Percentiles rank a stretch among this genome's conserved stretches.
Evolutionary conservation across 2,888 invertebrate genomes (phyloP).

Genomic region (Galerucella pusilla): DNA sequence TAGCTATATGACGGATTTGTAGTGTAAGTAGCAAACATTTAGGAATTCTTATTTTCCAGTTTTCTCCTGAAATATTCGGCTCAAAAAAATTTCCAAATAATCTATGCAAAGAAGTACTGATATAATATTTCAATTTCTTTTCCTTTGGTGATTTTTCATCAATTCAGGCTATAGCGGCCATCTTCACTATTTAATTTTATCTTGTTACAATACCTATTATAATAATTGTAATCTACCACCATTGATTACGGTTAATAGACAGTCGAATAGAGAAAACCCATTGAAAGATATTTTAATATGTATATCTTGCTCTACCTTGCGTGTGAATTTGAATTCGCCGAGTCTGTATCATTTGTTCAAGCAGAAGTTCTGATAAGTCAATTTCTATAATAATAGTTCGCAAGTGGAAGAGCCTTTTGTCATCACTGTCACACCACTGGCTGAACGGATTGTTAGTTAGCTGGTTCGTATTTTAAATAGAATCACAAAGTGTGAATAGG

Average conservation of each 20-base stretch:
- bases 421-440: constrained; percentile 24
- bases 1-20: no score
- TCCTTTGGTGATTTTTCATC: no score
- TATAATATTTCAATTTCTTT: no score
- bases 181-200: background rate
- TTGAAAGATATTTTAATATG: constrained; percentile 18
- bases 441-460: constrained; percentile 1
- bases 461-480: constrained; percentile 15
- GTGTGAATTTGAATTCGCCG: constrained; percentile 14
- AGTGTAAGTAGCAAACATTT: no score
- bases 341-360: constrained; percentile 32
- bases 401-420: constrained; percentile 33
- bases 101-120: no score
- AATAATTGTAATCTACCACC: constrained; percentile 1
- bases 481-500: constrained; percentile 21
- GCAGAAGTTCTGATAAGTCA: constrained; percentile 45
- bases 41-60: no score
- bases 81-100: no score
- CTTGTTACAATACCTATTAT: background rate
- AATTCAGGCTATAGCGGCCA: no score
- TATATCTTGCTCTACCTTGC: constrained; percentile 15
- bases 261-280: constrained; percentile 24
- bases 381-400: constrained; percentile 38
- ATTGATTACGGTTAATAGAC: constrained; percentile 17
- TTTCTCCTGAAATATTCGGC: no score